Evolutionary conservation across 2,888 invertebrate species (phyloP), one percentile per base, ranked within the genome.

Genomic region (Phortica magna): DNA sequence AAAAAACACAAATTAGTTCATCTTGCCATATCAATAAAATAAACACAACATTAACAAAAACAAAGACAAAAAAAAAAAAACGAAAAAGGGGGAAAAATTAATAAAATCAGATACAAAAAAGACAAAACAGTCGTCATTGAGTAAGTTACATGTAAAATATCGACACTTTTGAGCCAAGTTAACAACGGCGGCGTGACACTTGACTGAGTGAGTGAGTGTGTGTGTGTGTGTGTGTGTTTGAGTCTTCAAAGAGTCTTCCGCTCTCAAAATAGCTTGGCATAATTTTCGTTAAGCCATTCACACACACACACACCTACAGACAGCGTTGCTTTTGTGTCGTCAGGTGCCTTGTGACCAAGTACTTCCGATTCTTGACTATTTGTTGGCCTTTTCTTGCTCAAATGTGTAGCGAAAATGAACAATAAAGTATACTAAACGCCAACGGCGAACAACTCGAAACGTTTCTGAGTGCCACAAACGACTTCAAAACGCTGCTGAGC

Each of bases 1-100:
- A 41, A 42, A 17, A 31, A 31, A 14, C 12, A 68, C 43, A 68
- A 68, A 68, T 68, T 68, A 68, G 68, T 68, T 68, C 17, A 48
- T 19, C 68, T 19, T 61, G 68, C 68, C 68, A 19, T 48, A 68
- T 68, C 41, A n/a, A 55, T 12, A 55, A 55, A 22, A 68, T 42
- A 68, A 68, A 68, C 10, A 48, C 17, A 67, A 48, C 68, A 68
- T 48, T 10, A 48, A 31, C n/a, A n/a, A 39, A 9, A 14, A 65
- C 39, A 12, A 22, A 14, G 10, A 65, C 2, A 7, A 65, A 65
- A 65, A 1, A 65, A 39, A 42, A 67, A 9, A n/a, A n/a, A n/a
- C n/a, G n/a, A n/a, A n/a, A n/a, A n/a, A n/a, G n/a, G 53, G n/a
- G 1, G 7, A 7, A n/a, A n/a, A 55, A 55, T 5, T 10, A 55